These are phyloP conservation scores for Morone saxatilis DNA, from an alignment of 2,113 vertebrate species.

Conservation along the genomic window DNA sequence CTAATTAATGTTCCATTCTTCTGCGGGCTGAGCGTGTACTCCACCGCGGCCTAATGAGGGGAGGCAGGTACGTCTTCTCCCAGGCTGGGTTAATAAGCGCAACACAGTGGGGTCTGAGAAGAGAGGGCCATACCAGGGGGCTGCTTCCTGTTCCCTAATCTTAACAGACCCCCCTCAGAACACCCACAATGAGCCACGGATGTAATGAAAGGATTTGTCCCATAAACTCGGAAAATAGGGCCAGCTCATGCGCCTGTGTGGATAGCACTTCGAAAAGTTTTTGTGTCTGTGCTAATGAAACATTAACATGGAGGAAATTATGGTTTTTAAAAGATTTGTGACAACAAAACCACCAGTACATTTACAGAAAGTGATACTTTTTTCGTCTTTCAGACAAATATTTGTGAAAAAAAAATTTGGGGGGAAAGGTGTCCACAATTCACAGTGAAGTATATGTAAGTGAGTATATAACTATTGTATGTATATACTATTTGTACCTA, in stretches of 20 bases:
- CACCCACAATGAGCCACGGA: slow-evolving; percentile 69
- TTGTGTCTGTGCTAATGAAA: slow-evolving; percentile 2
- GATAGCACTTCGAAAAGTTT: slow-evolving; percentile 45
- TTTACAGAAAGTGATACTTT: background rate
- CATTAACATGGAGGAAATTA: slow-evolving; percentile 18
- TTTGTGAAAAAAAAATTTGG: background rate
- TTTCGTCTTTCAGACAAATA: background rate
- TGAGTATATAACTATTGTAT: slow-evolving; percentile 17
- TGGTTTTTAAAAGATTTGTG: background rate
- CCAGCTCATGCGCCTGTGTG: slow-evolving; percentile 45
- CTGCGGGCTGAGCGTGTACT: slow-evolving; percentile 78
- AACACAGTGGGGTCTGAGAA: slow-evolving; percentile 77
- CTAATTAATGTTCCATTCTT: slow-evolving; percentile 86
- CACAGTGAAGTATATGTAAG: slow-evolving; percentile 8
- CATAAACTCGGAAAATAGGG: slow-evolving; percentile 65
- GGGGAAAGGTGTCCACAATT: background rate
- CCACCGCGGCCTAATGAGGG: slow-evolving; percentile 84
- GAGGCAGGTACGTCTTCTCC: slow-evolving; percentile 85
- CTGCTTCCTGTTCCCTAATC: slow-evolving; percentile 83
- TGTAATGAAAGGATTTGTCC: slow-evolving; percentile 74
- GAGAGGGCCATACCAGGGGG: slow-evolving; percentile 74
- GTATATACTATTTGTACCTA: slow-evolving; percentile 13
- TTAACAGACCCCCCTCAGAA: slow-evolving; percentile 73
- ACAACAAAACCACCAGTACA: background rate
- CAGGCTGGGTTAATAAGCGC: slow-evolving; percentile 83